Conservation (phyloP, 2,888 invertebrate genomes). For the Agrotis puta region DNA sequence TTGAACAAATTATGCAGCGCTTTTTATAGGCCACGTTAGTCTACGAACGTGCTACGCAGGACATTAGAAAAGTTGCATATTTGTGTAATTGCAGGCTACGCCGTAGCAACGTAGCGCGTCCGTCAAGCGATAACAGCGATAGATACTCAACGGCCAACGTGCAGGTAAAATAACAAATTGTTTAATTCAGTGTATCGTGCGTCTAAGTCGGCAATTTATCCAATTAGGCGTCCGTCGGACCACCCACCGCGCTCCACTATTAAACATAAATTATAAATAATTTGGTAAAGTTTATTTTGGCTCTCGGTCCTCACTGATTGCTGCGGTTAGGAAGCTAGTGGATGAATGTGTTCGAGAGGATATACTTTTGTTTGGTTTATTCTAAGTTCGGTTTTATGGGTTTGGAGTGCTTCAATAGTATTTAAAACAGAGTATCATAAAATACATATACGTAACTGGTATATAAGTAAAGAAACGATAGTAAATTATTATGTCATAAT, state of each 20-base stretch:
- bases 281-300: slow-evolving; percentile 85
- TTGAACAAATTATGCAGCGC: slow-evolving; percentile 7
- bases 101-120: slow-evolving; percentile 55
- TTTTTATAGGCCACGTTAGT: slow-evolving; percentile 14
- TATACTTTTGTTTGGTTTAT: slow-evolving; percentile 63
- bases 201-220: slow-evolving; percentile 89
- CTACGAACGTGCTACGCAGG: slow-evolving; percentile 28
- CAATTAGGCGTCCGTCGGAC: slow-evolving; percentile 86
- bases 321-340: slow-evolving; percentile 69
- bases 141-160: slow-evolving; percentile 77
- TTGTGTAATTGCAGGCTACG: slow-evolving; percentile 58
- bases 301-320: slow-evolving; percentile 77
- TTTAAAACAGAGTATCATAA: slow-evolving; percentile 1
- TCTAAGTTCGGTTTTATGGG: slow-evolving; percentile 52
- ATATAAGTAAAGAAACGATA: not conserved
- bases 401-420: slow-evolving; percentile 29
- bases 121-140: slow-evolving; percentile 59
- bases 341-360: slow-evolving; percentile 54
- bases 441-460: slow-evolving; percentile 9
- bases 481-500: not conserved
- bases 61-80: slow-evolving; percentile 45
- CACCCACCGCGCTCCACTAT: slow-evolving; percentile 88
- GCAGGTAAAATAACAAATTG: slow-evolving; percentile 83
- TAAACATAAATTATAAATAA: slow-evolving; percentile 90
- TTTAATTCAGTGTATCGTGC: slow-evolving; percentile 88